Evolutionary conservation across 2,113 vertebrate species (phyloP).

Genomic region (Ploceus nigricollis): DNA sequence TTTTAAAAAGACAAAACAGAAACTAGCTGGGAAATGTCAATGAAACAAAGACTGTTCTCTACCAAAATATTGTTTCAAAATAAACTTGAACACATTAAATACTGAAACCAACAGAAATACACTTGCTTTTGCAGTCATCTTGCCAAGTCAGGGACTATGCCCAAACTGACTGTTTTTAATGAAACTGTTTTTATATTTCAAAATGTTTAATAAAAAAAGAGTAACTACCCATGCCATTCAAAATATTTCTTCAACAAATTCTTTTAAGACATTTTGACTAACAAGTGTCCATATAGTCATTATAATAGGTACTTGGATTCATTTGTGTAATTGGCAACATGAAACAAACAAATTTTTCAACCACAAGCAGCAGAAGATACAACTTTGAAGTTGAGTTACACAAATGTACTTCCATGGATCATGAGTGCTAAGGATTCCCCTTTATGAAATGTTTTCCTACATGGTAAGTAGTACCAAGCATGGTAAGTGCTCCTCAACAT

Average conservation of each 20-base stretch:
- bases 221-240: not conserved
- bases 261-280: not conserved
- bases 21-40: not conserved
- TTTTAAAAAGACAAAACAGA: not conserved
- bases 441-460: not conserved
- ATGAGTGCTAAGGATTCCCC: not conserved
- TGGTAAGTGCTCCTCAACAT: not conserved
- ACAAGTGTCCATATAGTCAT: not conserved
- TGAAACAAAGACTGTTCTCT: not conserved
- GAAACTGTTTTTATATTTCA: not conserved
- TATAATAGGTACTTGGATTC: not conserved
- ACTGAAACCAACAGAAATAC: not conserved
- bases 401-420: not conserved
- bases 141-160: not conserved
- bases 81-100: not conserved
- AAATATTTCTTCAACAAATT: not conserved
- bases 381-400: not conserved
- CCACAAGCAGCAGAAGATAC: not conserved
- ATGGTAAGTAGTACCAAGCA: not conserved
- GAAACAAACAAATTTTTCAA: not conserved
- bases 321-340: not conserved
- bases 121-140: not conserved
- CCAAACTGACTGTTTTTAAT: not conserved
- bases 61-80: not conserved
- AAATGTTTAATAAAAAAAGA: not conserved